These are phyloP conservation scores for Chaenodraco wilsoni DNA, from an alignment of 2,797 vertebrate genomes.

Conservation along the genomic window DNA sequence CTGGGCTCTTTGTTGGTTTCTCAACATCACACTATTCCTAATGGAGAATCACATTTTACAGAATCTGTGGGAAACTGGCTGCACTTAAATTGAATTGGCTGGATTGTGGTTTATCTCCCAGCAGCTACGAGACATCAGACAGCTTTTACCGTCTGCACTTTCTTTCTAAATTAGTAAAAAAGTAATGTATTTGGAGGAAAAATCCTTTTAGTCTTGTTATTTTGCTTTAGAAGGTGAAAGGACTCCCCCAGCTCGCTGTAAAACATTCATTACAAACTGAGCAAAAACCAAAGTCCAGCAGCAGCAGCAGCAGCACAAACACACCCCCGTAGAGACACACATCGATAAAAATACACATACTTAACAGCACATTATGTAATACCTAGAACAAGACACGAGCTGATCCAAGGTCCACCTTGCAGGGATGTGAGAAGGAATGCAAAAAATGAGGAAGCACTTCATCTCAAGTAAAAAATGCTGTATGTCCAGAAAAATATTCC, in stretches of 20 bases:
- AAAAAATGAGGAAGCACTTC: constrained; percentile 21
- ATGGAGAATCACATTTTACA: not conserved
- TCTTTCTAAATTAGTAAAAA: not conserved
- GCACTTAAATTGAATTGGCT: not conserved
- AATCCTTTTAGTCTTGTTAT: not conserved
- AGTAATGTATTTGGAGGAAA: not conserved
- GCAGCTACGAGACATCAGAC: constrained; percentile 1
- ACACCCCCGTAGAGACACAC: not conserved
- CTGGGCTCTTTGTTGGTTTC: no score
- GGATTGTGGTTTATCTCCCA: not conserved
- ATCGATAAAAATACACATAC: constrained; percentile 8
- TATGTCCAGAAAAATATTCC: not conserved
- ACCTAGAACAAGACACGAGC: constrained; percentile 7
- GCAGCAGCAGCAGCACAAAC: not conserved
- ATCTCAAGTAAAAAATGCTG: not conserved
- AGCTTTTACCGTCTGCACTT: not conserved
- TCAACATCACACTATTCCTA: not conserved
- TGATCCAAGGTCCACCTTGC: constrained; percentile 7
- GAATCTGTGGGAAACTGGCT: not conserved
- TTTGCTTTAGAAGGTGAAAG: constrained; percentile 16
- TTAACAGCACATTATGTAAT: constrained; percentile 35
- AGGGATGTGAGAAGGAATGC: constrained; percentile 31
- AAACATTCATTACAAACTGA: constrained; percentile 29
- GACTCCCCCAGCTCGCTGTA: constrained; percentile 3
- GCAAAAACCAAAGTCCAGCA: constrained; percentile 29